phyloP scores from a whole-genome alignment of 2,113 vertebrate species.

The Chaenocephalus aceratus region DNA sequence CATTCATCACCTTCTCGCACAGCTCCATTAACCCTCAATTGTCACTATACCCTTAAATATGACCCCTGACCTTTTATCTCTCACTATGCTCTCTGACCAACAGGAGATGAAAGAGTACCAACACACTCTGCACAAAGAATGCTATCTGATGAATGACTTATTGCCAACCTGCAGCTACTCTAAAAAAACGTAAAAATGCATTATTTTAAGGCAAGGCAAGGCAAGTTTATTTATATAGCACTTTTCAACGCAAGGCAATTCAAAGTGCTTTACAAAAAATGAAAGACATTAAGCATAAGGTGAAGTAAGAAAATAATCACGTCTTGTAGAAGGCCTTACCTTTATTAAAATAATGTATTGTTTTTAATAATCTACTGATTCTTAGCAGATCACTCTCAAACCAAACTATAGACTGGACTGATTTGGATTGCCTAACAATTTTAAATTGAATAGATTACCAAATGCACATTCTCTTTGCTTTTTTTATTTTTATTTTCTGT shows the following conservation, averaged over 20 bases:
- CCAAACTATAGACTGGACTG: not conserved
- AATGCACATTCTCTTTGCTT: not conserved
- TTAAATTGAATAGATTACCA: not conserved
- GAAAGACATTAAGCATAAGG: too few species aligned
- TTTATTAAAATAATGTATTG: not conserved
- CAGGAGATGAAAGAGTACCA: constrained; percentile 9
- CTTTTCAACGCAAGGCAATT: too few species aligned
- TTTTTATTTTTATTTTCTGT: not conserved
- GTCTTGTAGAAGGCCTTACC: not conserved
- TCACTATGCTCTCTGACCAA: constrained; percentile 7
- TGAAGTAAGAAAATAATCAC: not conserved
- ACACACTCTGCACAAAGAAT: not conserved
- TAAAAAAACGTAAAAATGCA: not conserved
- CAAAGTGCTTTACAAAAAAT: too few species aligned
- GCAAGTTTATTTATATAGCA: too few species aligned
- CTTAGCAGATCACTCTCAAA: not conserved
- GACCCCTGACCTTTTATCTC: constrained; percentile 52
- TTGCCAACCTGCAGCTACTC: not conserved
- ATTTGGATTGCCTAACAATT: not conserved
- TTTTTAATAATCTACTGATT: not conserved
- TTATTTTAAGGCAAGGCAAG: not conserved
- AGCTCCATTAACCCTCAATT: constrained; percentile 56
- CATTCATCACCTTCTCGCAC: constrained; percentile 42
- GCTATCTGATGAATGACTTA: not conserved
- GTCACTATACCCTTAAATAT: constrained; percentile 37